phyloP scores from a whole-genome alignment of 2,888 invertebrate genomes.

The Bombyx huttoni region DNA sequence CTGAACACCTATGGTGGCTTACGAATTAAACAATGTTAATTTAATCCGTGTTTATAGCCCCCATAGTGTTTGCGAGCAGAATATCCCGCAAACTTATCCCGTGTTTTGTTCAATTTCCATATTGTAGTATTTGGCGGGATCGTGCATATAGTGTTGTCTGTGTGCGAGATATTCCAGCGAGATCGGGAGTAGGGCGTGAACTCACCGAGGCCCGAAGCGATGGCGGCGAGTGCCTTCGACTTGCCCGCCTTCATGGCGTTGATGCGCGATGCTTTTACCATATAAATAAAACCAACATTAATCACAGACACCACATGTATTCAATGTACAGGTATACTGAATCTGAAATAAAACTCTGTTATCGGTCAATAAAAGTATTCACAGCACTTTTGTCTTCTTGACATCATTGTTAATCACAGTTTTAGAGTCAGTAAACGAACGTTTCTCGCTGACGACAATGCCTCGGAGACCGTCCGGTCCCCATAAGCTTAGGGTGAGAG shows the following conservation, averaged over 20 bases:
- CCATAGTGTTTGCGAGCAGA: constrained; percentile 35
- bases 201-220: constrained; percentile 94
- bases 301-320: constrained; percentile 58
- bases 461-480: constrained; percentile 40
- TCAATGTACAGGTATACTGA: constrained; percentile 40
- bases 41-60: constrained; percentile 19
- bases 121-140: no score
- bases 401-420: constrained; percentile 23
- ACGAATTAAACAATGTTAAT: constrained; percentile 6
- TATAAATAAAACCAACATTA: constrained; percentile 75
- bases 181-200: constrained; percentile 28
- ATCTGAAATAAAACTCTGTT: constrained; percentile 71
- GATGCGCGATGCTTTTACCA: constrained; percentile 78
- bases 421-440: constrained; percentile 40
- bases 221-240: constrained; percentile 90
- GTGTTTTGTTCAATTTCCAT: neutral
- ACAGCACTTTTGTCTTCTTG: constrained; percentile 29
- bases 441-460: constrained; percentile 34
- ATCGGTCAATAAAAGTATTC: constrained; percentile 22
- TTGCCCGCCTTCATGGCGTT: constrained; percentile 80
- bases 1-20: constrained; percentile 40
- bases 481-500: constrained; percentile 45
- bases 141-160: neutral
- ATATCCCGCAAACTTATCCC: constrained; percentile 38
- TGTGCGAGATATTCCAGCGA: constrained; percentile 16